phyloP scores from a whole-genome alignment of 2,888 invertebrate species.

The Latrodectus hesperus region DNA sequence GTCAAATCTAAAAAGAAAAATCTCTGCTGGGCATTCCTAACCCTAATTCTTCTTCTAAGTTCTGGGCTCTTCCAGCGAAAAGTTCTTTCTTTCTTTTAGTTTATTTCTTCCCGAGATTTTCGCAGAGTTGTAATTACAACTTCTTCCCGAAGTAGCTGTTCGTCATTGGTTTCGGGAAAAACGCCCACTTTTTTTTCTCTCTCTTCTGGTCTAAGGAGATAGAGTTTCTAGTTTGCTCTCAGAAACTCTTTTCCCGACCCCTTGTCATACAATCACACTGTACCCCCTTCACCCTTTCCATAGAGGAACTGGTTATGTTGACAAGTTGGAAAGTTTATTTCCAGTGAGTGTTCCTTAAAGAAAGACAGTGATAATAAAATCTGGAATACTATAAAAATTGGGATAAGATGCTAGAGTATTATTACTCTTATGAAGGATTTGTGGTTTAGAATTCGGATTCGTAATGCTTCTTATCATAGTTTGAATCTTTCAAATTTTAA shows the following conservation, averaged over 20 bases:
- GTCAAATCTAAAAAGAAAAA: conserved; percentile 60
- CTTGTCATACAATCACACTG: not conserved
- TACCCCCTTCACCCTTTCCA: conserved; percentile 12
- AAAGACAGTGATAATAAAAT: too few species aligned
- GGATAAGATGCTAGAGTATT: too few species aligned
- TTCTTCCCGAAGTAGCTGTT: conserved; percentile 49
- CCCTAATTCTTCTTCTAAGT: not conserved
- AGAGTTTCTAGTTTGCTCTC: conserved; percentile 10
- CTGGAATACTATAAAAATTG: too few species aligned
- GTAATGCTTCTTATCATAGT: too few species aligned
- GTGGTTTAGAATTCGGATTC: too few species aligned
- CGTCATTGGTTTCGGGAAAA: conserved; percentile 49
- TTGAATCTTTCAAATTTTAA: too few species aligned
- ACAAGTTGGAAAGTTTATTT: conserved; percentile 56
- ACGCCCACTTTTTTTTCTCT: conserved; percentile 18
- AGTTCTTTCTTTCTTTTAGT: not conserved
- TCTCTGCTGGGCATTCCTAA: conserved; percentile 28
- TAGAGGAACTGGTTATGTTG: conserved; percentile 29
- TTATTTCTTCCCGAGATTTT: conserved; percentile 17
- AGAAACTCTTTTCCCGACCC: not conserved
- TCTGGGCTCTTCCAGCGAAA: not conserved
- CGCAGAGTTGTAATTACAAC: conserved; percentile 65
- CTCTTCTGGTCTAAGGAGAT: not conserved
- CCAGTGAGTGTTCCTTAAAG: too few species aligned
- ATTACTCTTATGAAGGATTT: too few species aligned